Percentiles rank a stretch among this genome's conserved stretches.
Evolutionary conservation across 1,140 invertebrate genomes (phyloP).

Genomic region (Tachypleus tridentatus): DNA sequence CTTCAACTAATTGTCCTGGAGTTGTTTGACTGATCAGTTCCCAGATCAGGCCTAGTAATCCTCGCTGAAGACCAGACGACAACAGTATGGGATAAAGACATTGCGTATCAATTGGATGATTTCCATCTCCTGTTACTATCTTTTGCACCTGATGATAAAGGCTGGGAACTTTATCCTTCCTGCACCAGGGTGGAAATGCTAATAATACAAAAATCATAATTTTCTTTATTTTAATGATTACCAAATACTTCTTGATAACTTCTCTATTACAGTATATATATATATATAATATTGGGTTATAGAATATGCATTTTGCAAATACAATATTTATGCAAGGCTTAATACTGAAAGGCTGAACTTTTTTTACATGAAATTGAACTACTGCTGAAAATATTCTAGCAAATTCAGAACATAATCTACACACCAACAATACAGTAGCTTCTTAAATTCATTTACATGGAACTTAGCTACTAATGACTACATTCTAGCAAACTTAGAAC

Average conservation of each 20-base stretch:
- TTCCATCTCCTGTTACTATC: conserved; percentile 25
- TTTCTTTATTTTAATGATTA: too few relatives aligned
- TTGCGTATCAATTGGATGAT: conserved; percentile 42
- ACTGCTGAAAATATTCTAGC: too few relatives aligned
- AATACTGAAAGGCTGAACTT: too few relatives aligned
- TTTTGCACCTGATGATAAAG: conserved; percentile 11
- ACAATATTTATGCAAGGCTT: too few relatives aligned
- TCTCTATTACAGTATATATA: not conserved
- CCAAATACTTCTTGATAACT: too few relatives aligned
- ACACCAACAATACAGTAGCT: too few relatives aligned
- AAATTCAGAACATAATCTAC: too few relatives aligned
- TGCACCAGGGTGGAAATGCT: conserved; percentile 17
- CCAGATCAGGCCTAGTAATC: conserved; percentile 50
- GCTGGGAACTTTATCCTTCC: conserved; percentile 11
- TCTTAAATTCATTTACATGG: too few relatives aligned
- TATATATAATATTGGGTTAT: not conserved
- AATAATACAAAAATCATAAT: not conserved
- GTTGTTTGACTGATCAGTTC: conserved; percentile 45
- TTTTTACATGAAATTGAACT: too few relatives aligned
- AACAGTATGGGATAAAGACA: conserved; percentile 48
- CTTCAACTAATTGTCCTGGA: conserved; percentile 45
- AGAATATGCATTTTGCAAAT: too few relatives aligned
- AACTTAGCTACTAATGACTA: too few relatives aligned
- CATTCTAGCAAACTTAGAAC: too few relatives aligned
- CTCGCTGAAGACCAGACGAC: conserved; percentile 44